Conservation (phyloP, 2,888 invertebrate genomes). For the Cryptus viduatorius region DNA sequence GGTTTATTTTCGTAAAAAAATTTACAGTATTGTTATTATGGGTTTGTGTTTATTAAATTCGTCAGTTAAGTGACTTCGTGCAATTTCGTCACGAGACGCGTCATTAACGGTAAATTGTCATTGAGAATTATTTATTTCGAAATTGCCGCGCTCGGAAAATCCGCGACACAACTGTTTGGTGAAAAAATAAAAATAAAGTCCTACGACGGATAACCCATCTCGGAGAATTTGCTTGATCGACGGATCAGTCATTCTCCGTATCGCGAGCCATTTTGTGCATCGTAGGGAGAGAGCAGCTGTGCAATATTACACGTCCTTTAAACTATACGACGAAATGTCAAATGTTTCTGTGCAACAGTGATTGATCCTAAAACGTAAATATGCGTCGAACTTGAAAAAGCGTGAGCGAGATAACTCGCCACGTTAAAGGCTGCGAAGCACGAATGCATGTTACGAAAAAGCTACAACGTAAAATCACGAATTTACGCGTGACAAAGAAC, state of each 20-base stretch:
- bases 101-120: too few species aligned
- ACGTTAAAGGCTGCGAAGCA: conserved; percentile 58
- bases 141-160: conserved; percentile 16
- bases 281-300: conserved; percentile 82
- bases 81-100: background rate
- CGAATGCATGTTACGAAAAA: conserved; percentile 61
- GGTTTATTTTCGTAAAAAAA: background rate
- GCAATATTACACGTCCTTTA: conserved; percentile 78
- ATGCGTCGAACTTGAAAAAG: conserved; percentile 59
- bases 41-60: background rate
- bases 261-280: conserved; percentile 83
- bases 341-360: conserved; percentile 71
- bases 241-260: conserved; percentile 58
- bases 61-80: background rate
- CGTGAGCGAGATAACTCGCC: conserved; percentile 68
- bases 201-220: conserved; percentile 24
- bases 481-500: conserved; percentile 80
- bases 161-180: conserved; percentile 9
- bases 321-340: conserved; percentile 77
- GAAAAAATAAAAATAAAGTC: background rate
- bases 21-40: too few species aligned
- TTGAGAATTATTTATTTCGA: background rate
- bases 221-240: conserved; percentile 47
- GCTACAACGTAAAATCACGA: conserved; percentile 55
- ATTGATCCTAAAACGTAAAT: conserved; percentile 47